Conservation (phyloP, 2,888 invertebrate genomes). For the Coenonympha glycerion region DNA sequence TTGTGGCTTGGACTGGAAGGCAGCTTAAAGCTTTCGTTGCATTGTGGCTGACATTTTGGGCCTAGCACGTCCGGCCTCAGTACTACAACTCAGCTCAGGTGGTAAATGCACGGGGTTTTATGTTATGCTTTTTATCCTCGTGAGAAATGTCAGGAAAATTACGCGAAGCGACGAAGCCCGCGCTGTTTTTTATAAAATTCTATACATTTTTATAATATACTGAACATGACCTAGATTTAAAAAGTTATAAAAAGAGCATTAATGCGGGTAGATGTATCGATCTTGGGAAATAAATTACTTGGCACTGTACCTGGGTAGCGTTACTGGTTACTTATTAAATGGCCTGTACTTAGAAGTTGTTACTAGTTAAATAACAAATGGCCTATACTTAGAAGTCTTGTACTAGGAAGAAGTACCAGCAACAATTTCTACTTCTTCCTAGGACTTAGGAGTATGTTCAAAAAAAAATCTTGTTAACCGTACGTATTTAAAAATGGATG, state of each 20-base stretch:
- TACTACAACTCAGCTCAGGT: constrained; percentile 40
- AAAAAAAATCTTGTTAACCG: no score
- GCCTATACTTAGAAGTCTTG: no score
- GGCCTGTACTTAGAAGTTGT: no score
- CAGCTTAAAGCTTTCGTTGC: constrained; percentile 46
- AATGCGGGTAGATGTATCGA: not conserved
- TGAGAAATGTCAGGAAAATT: constrained; percentile 22
- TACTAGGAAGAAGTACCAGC: no score
- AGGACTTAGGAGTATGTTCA: no score
- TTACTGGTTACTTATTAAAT: no score
- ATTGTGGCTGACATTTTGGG: constrained; percentile 57
- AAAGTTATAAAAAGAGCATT: not conserved
- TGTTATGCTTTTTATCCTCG: constrained; percentile 27
- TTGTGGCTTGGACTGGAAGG: constrained; percentile 32
- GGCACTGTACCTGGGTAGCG: no score
- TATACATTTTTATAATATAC: not conserved
- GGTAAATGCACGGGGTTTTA: constrained; percentile 47
- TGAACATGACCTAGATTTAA: not conserved
- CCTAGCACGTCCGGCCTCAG: constrained; percentile 48
- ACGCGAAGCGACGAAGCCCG: constrained; percentile 8
- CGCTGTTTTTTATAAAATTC: constrained; percentile 8
- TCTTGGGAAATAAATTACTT: not conserved
- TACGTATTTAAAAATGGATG: no score
- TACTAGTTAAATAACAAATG: no score
- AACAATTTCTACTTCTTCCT: no score